phyloP scores from a whole-genome alignment of 2,888 invertebrate species.

The Colostygia pectinataria region DNA sequence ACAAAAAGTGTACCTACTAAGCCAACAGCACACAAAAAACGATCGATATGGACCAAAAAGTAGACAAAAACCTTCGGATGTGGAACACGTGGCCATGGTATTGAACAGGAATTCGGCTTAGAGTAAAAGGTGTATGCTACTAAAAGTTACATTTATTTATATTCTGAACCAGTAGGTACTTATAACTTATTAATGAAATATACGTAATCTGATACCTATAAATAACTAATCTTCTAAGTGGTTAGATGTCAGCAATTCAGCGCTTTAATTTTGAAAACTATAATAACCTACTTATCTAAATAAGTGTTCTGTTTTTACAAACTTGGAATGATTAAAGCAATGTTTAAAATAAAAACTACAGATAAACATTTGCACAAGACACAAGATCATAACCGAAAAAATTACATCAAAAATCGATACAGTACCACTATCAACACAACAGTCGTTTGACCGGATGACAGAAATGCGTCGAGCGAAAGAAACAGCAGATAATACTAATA shows the following conservation, averaged over 20 bases:
- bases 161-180: too few species aligned
- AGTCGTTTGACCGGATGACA: slow-evolving; percentile 67
- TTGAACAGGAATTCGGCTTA: slow-evolving; percentile 29
- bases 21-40: slow-evolving; percentile 44
- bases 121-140: slow-evolving; percentile 30
- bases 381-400: slow-evolving; percentile 31
- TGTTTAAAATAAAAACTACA: slow-evolving; percentile 1
- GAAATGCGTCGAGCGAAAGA: slow-evolving; percentile 60
- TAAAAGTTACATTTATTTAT: background rate
- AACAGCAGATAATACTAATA: slow-evolving; percentile 39
- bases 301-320: too few species aligned
- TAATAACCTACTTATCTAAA: too few species aligned
- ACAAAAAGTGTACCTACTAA: slow-evolving; percentile 48
- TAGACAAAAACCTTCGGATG: slow-evolving; percentile 40
- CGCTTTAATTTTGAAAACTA: too few species aligned
- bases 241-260: too few species aligned
- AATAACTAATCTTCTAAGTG: too few species aligned
- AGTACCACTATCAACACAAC: slow-evolving; percentile 54
- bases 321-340: too few species aligned
- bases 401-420: slow-evolving; percentile 60
- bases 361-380: slow-evolving; percentile 3
- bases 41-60: slow-evolving; percentile 41
- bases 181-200: too few species aligned
- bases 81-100: slow-evolving; percentile 56
- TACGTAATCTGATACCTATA: too few species aligned